Percentiles rank a stretch among this genome's conserved stretches.
These are phyloP conservation scores for Pinctada fucata DNA, from an alignment of 2,888 invertebrate species.

Conservation along the genomic window DNA sequence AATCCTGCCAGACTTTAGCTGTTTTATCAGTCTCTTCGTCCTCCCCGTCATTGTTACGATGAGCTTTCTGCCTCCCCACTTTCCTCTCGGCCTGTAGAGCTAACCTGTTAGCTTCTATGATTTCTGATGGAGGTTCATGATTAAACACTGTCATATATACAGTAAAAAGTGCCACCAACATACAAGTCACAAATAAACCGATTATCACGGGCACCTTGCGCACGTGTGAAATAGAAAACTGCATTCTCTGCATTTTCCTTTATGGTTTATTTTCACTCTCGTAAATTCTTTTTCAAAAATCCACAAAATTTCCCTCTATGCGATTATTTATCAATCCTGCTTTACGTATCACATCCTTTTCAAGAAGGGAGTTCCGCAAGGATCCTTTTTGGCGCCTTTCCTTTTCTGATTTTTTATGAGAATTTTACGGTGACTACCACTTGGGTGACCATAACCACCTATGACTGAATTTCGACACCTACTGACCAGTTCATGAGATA, in stretches of 20 bases:
- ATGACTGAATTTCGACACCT: too few relatives aligned
- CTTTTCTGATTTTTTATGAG: too few relatives aligned
- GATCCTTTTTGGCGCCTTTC: too few relatives aligned
- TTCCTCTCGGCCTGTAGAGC: slow-evolving; percentile 17
- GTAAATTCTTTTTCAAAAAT: too few relatives aligned
- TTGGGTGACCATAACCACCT: too few relatives aligned
- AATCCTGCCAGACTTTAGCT: slow-evolving; percentile 55
- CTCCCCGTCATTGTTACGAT: neutral
- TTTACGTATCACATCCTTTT: too few relatives aligned
- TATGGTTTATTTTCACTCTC: too few relatives aligned
- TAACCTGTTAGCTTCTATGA: slow-evolving; percentile 46
- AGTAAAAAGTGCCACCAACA: slow-evolving; percentile 19
- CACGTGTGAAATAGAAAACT: slow-evolving; percentile 2
- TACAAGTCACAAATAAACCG: neutral
- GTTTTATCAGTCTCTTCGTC: slow-evolving; percentile 45
- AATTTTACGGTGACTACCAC: too few relatives aligned
- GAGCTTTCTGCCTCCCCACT: slow-evolving; percentile 1
- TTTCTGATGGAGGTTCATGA: slow-evolving; percentile 52
- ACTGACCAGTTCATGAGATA: neutral
- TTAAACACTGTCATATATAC: slow-evolving; percentile 48
- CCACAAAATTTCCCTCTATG: too few relatives aligned
- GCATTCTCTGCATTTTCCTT: slow-evolving; percentile 20
- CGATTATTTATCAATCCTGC: too few relatives aligned
- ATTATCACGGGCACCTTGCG: slow-evolving; percentile 24
- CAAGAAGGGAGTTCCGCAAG: too few relatives aligned